A percentile compares a stretch with the other conserved stretches of the same genome.
Conservation (phyloP, 2,888 invertebrate genomes). For the Drosophila subquinaria region DNA sequence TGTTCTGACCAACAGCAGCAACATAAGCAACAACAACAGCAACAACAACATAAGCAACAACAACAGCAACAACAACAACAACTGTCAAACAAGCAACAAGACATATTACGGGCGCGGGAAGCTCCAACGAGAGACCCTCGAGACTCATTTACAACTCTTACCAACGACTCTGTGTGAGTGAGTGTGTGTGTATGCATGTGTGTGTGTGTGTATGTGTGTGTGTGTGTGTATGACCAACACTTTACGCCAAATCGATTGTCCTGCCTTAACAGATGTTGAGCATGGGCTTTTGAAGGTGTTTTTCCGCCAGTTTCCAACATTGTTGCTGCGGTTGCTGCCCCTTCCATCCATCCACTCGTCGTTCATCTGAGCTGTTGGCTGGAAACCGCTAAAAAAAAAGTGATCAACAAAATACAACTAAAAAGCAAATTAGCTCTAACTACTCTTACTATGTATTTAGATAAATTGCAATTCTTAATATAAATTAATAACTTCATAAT, state of each 20-base stretch:
- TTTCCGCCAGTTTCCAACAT: conserved; percentile 67
- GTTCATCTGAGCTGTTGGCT: not conserved
- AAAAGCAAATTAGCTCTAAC: not conserved
- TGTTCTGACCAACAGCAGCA: conserved; percentile 55
- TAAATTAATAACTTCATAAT: too few species aligned
- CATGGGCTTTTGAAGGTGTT: conserved; percentile 72
- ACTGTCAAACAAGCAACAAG: conserved; percentile 70
- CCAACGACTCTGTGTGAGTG: conserved; percentile 48
- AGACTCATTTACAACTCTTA: conserved; percentile 79
- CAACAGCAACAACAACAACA: conserved; percentile 66
- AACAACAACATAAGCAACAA: conserved; percentile 29
- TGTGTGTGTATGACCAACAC: conserved; percentile 64
- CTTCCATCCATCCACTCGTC: not conserved
- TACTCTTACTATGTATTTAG: too few species aligned
- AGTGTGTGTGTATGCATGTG: conserved; percentile 37
- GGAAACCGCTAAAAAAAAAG: not conserved
- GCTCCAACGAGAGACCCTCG: conserved; percentile 61
- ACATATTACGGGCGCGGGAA: conserved; percentile 75
- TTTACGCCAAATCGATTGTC: conserved; percentile 76
- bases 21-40: conserved; percentile 16
- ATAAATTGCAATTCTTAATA: too few species aligned
- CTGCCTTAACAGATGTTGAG: conserved; percentile 79
- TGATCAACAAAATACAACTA: not conserved
- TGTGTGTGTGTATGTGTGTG: conserved; percentile 21
- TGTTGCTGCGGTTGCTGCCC: conserved; percentile 22